Evolutionary conservation across 2,888 invertebrate species (phyloP).

Genomic region (Fragum whitleyi): DNA sequence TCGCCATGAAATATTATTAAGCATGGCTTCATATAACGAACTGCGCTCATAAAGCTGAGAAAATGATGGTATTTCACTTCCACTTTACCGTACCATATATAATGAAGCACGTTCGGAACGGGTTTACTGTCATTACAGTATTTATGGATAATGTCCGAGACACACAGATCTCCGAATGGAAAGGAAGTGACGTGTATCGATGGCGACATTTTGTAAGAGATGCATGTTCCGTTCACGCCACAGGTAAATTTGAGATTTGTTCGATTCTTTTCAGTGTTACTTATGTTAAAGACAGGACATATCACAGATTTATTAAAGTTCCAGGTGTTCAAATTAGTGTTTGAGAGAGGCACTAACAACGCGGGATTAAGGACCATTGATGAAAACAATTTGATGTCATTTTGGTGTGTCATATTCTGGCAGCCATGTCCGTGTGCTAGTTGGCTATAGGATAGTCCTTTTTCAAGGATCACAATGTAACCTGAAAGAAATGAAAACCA

Average conservation of each 20-base stretch:
- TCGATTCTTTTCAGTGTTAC: neutral
- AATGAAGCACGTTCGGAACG: constrained; percentile 62
- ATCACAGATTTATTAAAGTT: neutral
- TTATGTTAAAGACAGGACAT: neutral
- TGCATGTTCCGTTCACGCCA: neutral
- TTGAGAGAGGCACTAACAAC: neutral
- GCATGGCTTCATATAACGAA: constrained; percentile 66
- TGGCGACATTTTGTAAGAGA: neutral
- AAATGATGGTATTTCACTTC: constrained; percentile 44
- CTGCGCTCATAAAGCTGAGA: constrained; percentile 58
- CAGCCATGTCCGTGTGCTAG: too few species aligned
- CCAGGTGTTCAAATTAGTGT: neutral
- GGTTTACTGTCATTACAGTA: constrained; percentile 36
- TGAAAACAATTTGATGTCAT: neutral
- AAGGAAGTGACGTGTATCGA: constrained; percentile 4
- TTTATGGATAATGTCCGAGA: constrained; percentile 37
- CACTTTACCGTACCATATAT: constrained; percentile 52
- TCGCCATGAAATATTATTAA: constrained; percentile 68
- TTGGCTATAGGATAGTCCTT: too few species aligned
- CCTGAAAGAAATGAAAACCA: too few species aligned
- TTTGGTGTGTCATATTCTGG: neutral
- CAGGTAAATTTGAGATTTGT: neutral
- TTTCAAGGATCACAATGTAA: too few species aligned
- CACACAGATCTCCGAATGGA: constrained; percentile 34
- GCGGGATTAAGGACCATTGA: neutral